A percentile compares a stretch with the other conserved stretches of the same genome.
Evolutionary conservation across 2,113 vertebrate genomes (phyloP).

Genomic region (Fulmarus glacialis): DNA sequence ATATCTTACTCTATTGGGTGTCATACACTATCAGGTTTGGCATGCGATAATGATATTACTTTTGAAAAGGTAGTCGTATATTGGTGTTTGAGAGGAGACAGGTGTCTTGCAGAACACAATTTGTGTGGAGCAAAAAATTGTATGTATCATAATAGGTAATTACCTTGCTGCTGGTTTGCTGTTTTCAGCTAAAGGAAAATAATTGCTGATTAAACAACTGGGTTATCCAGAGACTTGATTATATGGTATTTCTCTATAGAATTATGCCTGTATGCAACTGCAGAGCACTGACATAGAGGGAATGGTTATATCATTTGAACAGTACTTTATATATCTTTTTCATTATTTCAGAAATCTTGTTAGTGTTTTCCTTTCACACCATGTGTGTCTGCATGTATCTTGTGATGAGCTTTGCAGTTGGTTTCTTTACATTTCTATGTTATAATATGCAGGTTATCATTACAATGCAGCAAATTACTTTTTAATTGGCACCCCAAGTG

Average conservation of each 20-base stretch:
- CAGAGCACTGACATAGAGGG: neutral
- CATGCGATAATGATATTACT: neutral
- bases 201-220: neutral
- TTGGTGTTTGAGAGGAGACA: neutral
- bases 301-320: neutral
- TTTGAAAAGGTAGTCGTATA: neutral
- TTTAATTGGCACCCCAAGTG: neutral
- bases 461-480: neutral
- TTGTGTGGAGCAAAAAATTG: neutral
- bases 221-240: neutral
- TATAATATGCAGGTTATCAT: neutral
- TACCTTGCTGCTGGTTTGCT: neutral
- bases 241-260: neutral
- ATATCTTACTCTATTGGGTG: neutral
- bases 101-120: neutral
- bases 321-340: neutral
- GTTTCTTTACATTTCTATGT: neutral
- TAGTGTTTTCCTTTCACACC: neutral
- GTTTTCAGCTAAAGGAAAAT: neutral
- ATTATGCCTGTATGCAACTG: neutral
- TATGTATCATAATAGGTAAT: neutral
- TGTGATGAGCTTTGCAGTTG: neutral
- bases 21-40: neutral
- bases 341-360: neutral
- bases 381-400: neutral